These are phyloP conservation scores for Colius striatus DNA, from an alignment of 2,113 vertebrate genomes.

Conservation along the genomic window DNA sequence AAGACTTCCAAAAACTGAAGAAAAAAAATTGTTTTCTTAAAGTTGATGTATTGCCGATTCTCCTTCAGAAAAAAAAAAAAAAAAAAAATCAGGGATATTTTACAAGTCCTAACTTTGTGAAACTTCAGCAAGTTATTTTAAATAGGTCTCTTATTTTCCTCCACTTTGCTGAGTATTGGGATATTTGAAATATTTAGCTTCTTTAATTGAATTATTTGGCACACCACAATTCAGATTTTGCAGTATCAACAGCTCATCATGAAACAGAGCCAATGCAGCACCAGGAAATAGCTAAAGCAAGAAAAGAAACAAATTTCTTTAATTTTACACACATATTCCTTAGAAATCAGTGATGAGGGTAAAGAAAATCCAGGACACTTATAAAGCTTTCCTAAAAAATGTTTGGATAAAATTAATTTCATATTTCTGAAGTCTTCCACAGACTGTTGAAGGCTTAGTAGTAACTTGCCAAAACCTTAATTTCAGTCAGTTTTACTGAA, in stretches of 20 bases:
- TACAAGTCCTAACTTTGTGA: constrained; percentile 2
- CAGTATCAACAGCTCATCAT: constrained; percentile 52
- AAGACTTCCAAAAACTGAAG: background rate
- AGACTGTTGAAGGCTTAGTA: background rate
- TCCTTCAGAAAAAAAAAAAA: constrained; percentile 11
- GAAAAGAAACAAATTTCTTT: constrained; percentile 41
- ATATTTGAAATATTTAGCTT: constrained; percentile 55
- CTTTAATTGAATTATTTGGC: constrained; percentile 32
- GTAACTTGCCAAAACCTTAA: background rate
- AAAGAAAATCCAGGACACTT: constrained; percentile 2
- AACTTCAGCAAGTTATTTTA: constrained; percentile 51
- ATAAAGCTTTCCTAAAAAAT: background rate
- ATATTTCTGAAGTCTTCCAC: background rate
- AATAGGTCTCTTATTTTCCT: constrained; percentile 5
- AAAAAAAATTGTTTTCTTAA: background rate
- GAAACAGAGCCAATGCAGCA: constrained; percentile 10
- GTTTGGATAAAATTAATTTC: constrained; percentile 17
- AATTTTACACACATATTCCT: constrained; percentile 1
- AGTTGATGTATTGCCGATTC: background rate
- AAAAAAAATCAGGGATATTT: background rate
- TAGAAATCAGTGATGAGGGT: background rate
- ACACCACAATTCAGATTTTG: constrained; percentile 24
- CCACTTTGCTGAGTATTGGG: constrained; percentile 38
- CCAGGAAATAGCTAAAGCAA: constrained; percentile 18
- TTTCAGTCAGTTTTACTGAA: background rate